A percentile compares a stretch with the other conserved stretches of the same genome.
Conservation (phyloP, 2,797 vertebrate species). For the Pyrrhura leucotis region DNA sequence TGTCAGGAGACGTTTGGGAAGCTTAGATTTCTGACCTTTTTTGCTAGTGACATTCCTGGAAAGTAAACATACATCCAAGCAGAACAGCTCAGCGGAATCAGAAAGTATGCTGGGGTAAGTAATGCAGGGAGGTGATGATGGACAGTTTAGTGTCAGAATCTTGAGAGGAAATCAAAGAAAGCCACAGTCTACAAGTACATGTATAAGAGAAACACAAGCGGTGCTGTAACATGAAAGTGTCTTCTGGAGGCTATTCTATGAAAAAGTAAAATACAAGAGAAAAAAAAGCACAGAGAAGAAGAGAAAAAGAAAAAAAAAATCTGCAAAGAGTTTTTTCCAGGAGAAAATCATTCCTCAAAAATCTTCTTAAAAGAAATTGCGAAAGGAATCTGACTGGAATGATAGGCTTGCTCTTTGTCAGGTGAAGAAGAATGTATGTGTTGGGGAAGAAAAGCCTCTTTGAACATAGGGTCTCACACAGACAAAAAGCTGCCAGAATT, state of each 20-base stretch:
- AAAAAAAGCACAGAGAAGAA: not conserved
- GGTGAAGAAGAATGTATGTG: not conserved
- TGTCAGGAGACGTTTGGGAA: not conserved
- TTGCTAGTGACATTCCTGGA: constrained; percentile 29
- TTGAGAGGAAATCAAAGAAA: constrained; percentile 59
- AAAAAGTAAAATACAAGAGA: constrained; percentile 1
- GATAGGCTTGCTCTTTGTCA: not conserved
- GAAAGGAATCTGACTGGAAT: not conserved
- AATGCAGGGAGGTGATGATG: constrained; percentile 39
- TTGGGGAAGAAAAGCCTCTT: not conserved
- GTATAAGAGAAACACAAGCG: constrained; percentile 18
- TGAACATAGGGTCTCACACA: not conserved
- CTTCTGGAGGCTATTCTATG: constrained; percentile 55
- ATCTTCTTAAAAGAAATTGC: not conserved
- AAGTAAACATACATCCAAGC: constrained; percentile 42
- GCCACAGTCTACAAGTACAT: constrained; percentile 1
- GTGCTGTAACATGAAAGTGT: constrained; percentile 22
- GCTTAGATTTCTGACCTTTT: not conserved
- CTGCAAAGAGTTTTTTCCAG: not conserved
- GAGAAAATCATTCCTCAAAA: not conserved
- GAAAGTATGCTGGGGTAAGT: constrained; percentile 16
- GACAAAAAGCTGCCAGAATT: not conserved
- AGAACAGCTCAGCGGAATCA: not conserved
- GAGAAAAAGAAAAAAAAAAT: not conserved
- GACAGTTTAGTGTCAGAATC: constrained; percentile 65